These are phyloP conservation scores for Eurosta solidaginis DNA, from an alignment of 1,140 invertebrate species.

Conservation along the genomic window DNA sequence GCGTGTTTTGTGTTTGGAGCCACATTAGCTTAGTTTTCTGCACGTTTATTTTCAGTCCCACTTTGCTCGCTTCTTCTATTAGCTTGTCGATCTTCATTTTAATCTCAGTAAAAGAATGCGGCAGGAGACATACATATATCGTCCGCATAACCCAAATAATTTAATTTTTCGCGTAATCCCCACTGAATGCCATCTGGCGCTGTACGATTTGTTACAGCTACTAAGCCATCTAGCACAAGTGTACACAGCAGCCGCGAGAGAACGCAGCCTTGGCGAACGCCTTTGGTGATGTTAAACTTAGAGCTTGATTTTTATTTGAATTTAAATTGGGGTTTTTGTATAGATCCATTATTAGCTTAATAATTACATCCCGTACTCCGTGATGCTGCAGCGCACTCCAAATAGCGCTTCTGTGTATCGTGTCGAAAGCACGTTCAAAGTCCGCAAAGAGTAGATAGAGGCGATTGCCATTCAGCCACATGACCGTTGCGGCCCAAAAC, in stretches of 20 bases:
- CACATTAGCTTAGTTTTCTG: not conserved
- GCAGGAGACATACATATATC: conserved; percentile 15
- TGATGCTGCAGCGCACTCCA: not conserved
- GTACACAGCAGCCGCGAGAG: not conserved
- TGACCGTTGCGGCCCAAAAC: not conserved
- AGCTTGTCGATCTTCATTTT: not conserved
- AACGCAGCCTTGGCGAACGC: not conserved
- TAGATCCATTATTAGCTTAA: too few relatives aligned
- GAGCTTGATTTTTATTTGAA: too few relatives aligned
- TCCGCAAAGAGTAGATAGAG: not conserved
- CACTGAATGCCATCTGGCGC: not conserved
- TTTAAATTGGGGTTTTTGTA: too few relatives aligned
- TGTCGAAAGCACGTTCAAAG: not conserved
- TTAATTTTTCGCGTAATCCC: not conserved
- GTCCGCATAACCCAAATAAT: not conserved
- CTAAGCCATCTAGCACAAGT: not conserved
- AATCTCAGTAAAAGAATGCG: not conserved
- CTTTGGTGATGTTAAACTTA: too few relatives aligned
- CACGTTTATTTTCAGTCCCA: not conserved
- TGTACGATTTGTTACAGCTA: not conserved
- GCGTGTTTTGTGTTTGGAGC: too few relatives aligned
- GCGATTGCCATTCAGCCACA: not conserved
- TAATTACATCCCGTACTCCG: too few relatives aligned
- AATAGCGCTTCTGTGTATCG: not conserved
- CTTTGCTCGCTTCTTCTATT: not conserved